Conservation (phyloP, 2,113 vertebrate genomes). For the Tautogolabrus adspersus region DNA sequence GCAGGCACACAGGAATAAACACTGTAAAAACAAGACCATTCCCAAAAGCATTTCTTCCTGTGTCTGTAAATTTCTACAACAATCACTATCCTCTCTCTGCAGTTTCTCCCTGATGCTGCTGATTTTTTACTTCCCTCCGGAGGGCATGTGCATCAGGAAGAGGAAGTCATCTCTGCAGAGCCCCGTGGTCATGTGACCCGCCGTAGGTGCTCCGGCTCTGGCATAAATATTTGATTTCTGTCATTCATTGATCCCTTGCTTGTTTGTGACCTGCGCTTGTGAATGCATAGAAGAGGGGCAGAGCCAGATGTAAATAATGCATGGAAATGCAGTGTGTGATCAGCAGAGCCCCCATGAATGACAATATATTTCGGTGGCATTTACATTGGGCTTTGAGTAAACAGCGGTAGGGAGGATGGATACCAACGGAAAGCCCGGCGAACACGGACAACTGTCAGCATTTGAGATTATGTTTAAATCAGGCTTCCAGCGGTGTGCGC, state of each 20-base stretch:
- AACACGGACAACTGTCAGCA: conserved; percentile 61
- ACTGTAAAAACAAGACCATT: conserved; percentile 1
- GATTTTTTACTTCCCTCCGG: conserved; percentile 42
- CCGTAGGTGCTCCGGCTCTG: conserved; percentile 50
- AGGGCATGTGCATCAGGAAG: conserved; percentile 1
- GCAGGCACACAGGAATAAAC: conserved; percentile 30
- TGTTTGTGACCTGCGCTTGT: conserved; percentile 67
- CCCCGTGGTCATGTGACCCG: conserved; percentile 58
- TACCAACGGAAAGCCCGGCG: conserved; percentile 35
- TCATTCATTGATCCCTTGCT: conserved; percentile 74
- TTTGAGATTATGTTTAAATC: conserved; percentile 68
- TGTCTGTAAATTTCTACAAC: conserved; percentile 49
- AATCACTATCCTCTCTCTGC: conserved; percentile 23
- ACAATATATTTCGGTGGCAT: conserved; percentile 79
- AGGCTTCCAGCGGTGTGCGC: conserved; percentile 10
- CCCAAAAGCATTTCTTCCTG: conserved; percentile 30
- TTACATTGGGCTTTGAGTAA: conserved; percentile 77
- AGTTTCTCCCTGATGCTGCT: conserved; percentile 5
- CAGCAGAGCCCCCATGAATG: conserved; percentile 63
- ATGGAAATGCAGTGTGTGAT: conserved; percentile 76
- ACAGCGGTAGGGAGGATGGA: conserved; percentile 66
- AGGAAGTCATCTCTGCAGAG: conserved; percentile 47
- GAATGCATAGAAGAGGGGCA: conserved; percentile 56
- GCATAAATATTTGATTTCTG: conserved; percentile 80
- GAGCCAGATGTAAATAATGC: conserved; percentile 79